Conservation (phyloP, 2,888 invertebrate species). For the Athalia circularis region DNA sequence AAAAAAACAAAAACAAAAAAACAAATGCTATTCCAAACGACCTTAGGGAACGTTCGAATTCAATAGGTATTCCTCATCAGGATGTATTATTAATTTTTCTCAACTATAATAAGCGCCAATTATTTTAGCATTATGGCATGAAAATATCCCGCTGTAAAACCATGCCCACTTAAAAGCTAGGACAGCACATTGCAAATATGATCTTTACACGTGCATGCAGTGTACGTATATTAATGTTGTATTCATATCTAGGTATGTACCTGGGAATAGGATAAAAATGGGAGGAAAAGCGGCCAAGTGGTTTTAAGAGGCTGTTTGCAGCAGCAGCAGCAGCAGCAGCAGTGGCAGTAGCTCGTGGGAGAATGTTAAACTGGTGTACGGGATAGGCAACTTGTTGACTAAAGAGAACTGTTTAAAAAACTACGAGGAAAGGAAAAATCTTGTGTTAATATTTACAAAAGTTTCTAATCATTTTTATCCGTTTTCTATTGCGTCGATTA, state of each 20-base stretch:
- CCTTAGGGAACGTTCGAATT: not conserved
- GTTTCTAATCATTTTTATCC: not conserved
- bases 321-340: no score
- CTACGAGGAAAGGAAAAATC: not conserved
- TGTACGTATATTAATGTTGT: no score
- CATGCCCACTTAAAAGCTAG: not conserved
- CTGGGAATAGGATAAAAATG: slow-evolving; percentile 30
- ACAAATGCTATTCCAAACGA: not conserved
- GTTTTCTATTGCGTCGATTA: slow-evolving; percentile 7
- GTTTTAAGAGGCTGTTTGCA: slow-evolving; percentile 37
- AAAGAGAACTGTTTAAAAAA: slow-evolving; percentile 21
- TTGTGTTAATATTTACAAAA: slow-evolving; percentile 4
- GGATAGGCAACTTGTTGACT: slow-evolving; percentile 31
- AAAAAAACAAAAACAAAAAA: not conserved
- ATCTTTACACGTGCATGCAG: no score
- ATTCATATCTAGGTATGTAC: not conserved
- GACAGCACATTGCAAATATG: slow-evolving; percentile 14
- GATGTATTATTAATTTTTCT: not conserved
- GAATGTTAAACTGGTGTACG: slow-evolving; percentile 26
- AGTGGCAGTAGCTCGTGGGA: not conserved
- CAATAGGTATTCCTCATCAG: not conserved
- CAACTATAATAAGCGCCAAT: not conserved
- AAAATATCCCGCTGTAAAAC: slow-evolving; percentile 13
- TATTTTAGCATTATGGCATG: slow-evolving; percentile 12
- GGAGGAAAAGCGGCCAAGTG: slow-evolving; percentile 36